Evolutionary conservation across 2,797 vertebrate genomes (phyloP), one percentile per base, ranked within the genome.

Genomic region (Chelon labrosus): DNA sequence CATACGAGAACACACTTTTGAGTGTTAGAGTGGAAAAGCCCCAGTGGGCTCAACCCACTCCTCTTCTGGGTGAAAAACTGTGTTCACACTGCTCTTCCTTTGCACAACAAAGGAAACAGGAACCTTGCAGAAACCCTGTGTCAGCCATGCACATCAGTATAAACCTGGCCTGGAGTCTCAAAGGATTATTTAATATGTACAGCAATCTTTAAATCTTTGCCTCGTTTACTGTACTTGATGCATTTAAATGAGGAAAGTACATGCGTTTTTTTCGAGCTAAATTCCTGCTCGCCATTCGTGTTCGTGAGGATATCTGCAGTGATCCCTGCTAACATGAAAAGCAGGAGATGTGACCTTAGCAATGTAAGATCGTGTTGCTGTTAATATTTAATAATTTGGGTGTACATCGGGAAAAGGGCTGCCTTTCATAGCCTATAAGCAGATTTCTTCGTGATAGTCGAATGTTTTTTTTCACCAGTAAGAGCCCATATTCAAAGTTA

Each of bases 1-100:
- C 86, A 83, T 90, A 86, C 82, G 90, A 91, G 86, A 87, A 80
- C 80, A 84, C 75, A 81, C 82, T 89, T 88, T 86, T 83, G 79
- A 88, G 88, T 77, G 89, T 82, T 83, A 77, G 80, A 89, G 83
- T 80, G 86, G 86, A 75, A 84, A 87, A 85, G 14, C 61, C 85
- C 80, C 79, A 81, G 80, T 74, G 74, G 80, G 86, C 83, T 77
- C 77, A 76, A 73, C 73, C 84, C 84, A 80, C 79, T 89, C 75
- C 55, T 75, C 69, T 78, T 71, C 80, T 65, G 64, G 64, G 85
- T 70, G 77, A 79, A 82, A 74, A 80, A 76, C 12, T 38, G 62
- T 78, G 71, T 81, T 89, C 69, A 83, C 73, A 56, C 70, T 13
- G 54, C 64, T 79, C 67, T 66, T 79, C 50, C 75, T 74, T 77